Evolutionary conservation across 2,888 invertebrate species (phyloP).

Genomic region (Drosophila parthenogenetica): DNA sequence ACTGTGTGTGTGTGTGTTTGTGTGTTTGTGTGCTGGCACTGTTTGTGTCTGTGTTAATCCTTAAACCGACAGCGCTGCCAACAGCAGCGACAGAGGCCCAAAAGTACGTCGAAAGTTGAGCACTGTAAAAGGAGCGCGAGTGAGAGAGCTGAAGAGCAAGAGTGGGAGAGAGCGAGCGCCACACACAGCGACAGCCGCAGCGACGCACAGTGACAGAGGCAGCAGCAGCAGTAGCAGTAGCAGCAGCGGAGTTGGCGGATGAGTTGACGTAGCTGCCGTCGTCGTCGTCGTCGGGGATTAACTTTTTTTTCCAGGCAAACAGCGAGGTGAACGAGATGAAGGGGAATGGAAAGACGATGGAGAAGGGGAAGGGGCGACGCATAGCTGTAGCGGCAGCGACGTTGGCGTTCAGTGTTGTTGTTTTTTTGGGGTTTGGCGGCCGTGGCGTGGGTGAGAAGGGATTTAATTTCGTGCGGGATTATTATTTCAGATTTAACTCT

Average conservation of each 20-base stretch:
- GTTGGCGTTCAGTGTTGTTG: conserved; percentile 37
- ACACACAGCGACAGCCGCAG: conserved; percentile 54
- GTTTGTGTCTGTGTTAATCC: conserved; percentile 84
- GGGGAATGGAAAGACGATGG: not conserved
- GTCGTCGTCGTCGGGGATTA: conserved; percentile 59
- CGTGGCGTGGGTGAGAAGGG: conserved; percentile 81
- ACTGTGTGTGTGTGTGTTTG: conserved; percentile 41
- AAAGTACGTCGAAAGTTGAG: conserved; percentile 56
- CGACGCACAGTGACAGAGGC: conserved; percentile 72
- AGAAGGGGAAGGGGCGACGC: conserved; percentile 37
- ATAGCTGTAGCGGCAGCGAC: conserved; percentile 7
- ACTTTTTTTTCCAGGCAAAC: conserved; percentile 78
- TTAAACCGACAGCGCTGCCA: conserved; percentile 83
- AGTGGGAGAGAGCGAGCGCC: conserved; percentile 26
- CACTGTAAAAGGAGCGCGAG: not conserved
- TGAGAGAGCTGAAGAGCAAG: not conserved
- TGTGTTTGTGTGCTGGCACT: conserved; percentile 56
- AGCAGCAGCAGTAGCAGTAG: conserved; percentile 26
- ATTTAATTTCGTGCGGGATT: conserved; percentile 85
- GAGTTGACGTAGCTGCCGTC: conserved; percentile 64
- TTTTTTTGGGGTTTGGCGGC: conserved; percentile 27
- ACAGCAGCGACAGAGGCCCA: conserved; percentile 74
- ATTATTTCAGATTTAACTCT: conserved; percentile 85
- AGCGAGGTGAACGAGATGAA: conserved; percentile 22
- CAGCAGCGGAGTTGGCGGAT: conserved; percentile 55